phyloP scores from a whole-genome alignment of 2,797 vertebrate genomes.

The Tadarida brasiliensis region DNA sequence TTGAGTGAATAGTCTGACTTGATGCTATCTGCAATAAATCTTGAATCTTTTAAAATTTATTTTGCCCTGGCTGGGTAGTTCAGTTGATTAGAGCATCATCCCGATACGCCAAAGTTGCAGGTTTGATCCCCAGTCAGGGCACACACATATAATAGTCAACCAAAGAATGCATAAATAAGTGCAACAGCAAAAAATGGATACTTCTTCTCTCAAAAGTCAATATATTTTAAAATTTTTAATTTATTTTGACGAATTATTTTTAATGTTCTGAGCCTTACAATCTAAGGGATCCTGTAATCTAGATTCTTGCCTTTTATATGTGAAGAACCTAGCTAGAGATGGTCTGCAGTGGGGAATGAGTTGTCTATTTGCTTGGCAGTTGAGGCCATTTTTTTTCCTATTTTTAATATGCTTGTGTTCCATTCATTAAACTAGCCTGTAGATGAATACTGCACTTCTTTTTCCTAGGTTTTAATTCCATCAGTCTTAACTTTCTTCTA shows the following conservation, averaged over 20 bases:
- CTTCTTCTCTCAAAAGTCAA: background rate
- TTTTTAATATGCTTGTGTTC: slow-evolving; percentile 60
- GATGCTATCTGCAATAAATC: background rate
- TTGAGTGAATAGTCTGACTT: background rate
- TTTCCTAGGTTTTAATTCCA: slow-evolving; percentile 37
- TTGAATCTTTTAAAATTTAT: background rate
- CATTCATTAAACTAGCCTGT: slow-evolving; percentile 1
- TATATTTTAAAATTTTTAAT: too few species aligned
- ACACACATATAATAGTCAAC: background rate
- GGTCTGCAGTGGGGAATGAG: background rate
- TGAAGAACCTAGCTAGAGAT: background rate
- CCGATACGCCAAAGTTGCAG: background rate
- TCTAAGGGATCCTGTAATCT: background rate
- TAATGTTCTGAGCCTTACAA: slow-evolving; percentile 41
- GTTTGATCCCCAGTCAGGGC: background rate
- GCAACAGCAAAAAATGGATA: background rate
- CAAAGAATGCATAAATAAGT: background rate
- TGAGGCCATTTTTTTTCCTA: slow-evolving; percentile 7
- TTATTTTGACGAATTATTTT: slow-evolving; percentile 6
- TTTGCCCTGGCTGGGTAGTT: background rate
- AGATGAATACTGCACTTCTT: background rate
- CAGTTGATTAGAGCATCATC: background rate
- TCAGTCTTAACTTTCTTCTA: slow-evolving; percentile 25
- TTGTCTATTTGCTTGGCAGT: background rate
- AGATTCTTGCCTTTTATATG: background rate